Evolutionary conservation across 2,888 invertebrate species (phyloP).

Genomic region (Meloe dianella): DNA sequence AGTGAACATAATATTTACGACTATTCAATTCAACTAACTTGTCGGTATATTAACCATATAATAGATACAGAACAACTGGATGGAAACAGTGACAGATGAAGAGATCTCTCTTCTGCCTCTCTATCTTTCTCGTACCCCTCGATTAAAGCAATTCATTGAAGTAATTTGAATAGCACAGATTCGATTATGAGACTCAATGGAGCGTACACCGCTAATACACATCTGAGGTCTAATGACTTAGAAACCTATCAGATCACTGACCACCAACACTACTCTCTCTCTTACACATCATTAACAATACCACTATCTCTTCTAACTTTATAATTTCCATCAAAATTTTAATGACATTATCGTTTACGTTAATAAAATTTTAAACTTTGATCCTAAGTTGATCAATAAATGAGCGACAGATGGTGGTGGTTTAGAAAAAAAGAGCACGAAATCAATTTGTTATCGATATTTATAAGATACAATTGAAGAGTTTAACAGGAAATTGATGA

Average conservation of each 20-base stretch:
- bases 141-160: constrained; percentile 36
- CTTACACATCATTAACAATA: neutral
- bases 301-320: constrained; percentile 20
- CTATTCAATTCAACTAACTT: too few relatives aligned
- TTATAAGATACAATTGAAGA: neutral
- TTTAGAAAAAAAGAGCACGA: neutral
- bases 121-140: constrained; percentile 18
- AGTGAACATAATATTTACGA: too few relatives aligned
- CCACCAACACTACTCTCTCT: constrained; percentile 21
- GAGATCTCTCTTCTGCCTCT: neutral
- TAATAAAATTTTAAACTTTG: constrained; percentile 15
- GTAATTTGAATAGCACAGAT: constrained; percentile 36
- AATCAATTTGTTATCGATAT: neutral
- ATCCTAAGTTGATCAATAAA: neutral
- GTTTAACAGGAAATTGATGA: constrained; percentile 2
- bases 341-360: constrained; percentile 19
- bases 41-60: constrained; percentile 29
- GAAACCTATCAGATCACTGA: constrained; percentile 41
- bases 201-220: constrained; percentile 38
- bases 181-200: constrained; percentile 37
- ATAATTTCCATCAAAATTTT: constrained; percentile 21
- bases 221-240: constrained; percentile 44
- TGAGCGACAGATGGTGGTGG: too few relatives aligned
- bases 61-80: constrained; percentile 24
- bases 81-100: constrained; percentile 30